phyloP scores from a whole-genome alignment of 2,888 invertebrate genomes.

The Aplocera efformata region DNA sequence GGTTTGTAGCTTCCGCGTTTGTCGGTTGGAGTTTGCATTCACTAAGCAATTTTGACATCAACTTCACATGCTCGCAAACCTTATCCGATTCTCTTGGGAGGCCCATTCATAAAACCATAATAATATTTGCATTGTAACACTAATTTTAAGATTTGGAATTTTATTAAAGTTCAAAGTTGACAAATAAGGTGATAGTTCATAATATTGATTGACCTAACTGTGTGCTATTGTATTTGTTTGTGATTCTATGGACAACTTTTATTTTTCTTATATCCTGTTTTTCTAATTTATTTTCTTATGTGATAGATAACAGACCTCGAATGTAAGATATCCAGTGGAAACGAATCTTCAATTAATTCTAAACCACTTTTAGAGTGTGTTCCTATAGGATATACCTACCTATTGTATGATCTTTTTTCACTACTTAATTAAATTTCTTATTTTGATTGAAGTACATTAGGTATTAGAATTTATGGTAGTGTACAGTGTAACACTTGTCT shows the following conservation, averaged over 20 bases:
- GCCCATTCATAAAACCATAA: constrained; percentile 28
- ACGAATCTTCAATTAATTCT: constrained; percentile 63
- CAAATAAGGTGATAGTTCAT: constrained; percentile 73
- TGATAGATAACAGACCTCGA: constrained; percentile 74
- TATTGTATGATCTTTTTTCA: constrained; percentile 17
- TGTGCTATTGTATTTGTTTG: constrained; percentile 66
- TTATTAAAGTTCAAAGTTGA: constrained; percentile 75
- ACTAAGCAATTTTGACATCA: constrained; percentile 1
- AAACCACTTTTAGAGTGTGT: constrained; percentile 52
- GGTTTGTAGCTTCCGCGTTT: constrained; percentile 22
- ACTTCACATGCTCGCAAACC: constrained; percentile 24
- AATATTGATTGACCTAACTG: constrained; percentile 61
- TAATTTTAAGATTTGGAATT: constrained; percentile 74
- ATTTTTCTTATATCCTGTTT: constrained; percentile 55
- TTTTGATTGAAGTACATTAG: constrained; percentile 62
- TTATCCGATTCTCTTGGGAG: constrained; percentile 28
- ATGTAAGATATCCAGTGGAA: constrained; percentile 65
- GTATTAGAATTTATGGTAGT: constrained; percentile 66
- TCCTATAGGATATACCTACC: constrained; percentile 48
- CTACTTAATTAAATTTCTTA: constrained; percentile 5
- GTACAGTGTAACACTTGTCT: constrained; percentile 69
- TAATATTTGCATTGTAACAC: constrained; percentile 61
- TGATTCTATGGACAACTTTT: constrained; percentile 66
- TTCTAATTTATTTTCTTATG: constrained; percentile 76
- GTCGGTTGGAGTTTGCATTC: constrained; percentile 20